Conservation (phyloP, 2,888 invertebrate species). For the Caenorhabditis sinica region DNA sequence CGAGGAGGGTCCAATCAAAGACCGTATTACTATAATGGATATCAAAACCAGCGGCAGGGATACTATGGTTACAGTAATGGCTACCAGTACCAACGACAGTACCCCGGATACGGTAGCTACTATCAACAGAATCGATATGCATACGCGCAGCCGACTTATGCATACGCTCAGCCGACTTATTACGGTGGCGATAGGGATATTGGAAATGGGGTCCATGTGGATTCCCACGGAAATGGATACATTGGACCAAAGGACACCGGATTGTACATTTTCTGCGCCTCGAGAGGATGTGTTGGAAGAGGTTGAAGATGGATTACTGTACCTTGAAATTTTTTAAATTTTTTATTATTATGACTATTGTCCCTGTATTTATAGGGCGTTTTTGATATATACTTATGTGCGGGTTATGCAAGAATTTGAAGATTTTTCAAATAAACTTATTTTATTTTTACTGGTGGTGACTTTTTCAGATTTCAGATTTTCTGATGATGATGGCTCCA, state of each 20-base stretch:
- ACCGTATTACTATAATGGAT: too few species aligned
- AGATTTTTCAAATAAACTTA: not conserved
- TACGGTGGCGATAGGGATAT: constrained; percentile 10
- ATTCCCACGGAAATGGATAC: constrained; percentile 33
- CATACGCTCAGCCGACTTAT: not conserved
- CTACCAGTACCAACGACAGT: not conserved
- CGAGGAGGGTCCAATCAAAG: too few species aligned
- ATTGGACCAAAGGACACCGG: constrained; percentile 28
- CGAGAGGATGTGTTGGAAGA: constrained; percentile 27
- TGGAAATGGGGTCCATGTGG: constrained; percentile 27
- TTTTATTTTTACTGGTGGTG: not conserved
- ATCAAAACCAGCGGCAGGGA: too few species aligned
- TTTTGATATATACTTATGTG: constrained; percentile 1
- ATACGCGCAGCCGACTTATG: not conserved
- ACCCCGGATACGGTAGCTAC: constrained; percentile 1
- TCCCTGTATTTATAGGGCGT: not conserved
- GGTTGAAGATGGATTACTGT: constrained; percentile 1
- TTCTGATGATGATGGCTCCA: not conserved
- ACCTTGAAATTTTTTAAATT: not conserved
- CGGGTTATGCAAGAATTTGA: not conserved
- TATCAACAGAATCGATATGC: constrained; percentile 1
- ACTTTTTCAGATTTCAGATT: not conserved
- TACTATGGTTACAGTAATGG: too few species aligned
- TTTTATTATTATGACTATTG: not conserved
- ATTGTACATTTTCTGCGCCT: constrained; percentile 18